These are phyloP conservation scores for Poeciliopsis infans DNA, from an alignment of 2,797 vertebrate species.

Conservation along the genomic window DNA sequence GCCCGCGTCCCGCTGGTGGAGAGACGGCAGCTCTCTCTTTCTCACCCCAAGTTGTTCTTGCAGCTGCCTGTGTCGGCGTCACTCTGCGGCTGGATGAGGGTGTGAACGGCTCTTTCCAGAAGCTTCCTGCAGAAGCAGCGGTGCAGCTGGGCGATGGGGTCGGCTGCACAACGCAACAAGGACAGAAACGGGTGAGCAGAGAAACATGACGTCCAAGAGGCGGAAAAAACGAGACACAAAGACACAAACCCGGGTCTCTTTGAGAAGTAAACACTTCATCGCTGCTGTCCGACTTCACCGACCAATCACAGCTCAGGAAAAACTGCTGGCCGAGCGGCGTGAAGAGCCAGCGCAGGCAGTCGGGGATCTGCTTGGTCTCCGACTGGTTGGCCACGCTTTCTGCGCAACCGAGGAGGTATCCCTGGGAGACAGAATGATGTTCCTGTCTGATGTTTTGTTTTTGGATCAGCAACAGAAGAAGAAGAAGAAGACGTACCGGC, in stretches of 20 bases:
- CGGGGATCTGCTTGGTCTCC: constrained; percentile 85
- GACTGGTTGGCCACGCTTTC: constrained; percentile 83
- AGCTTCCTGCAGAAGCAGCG: constrained; percentile 95
- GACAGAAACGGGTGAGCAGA: not conserved
- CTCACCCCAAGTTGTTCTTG: constrained; percentile 84
- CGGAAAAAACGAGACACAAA: not conserved
- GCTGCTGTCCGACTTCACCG: constrained; percentile 84
- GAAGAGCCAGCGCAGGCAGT: constrained; percentile 93
- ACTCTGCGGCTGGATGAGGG: constrained; percentile 90
- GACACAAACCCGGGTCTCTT: constrained; percentile 87
- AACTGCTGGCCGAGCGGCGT: constrained; percentile 94
- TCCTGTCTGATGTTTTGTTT: not conserved
- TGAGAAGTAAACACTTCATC: constrained; percentile 89
- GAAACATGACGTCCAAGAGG: not conserved
- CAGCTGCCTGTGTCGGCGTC: constrained; percentile 72
- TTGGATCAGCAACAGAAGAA: not conserved
- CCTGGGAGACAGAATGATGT: constrained; percentile 71
- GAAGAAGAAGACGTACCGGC: constrained; percentile 80
- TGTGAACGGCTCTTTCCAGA: constrained; percentile 90
- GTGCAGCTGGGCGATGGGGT: constrained; percentile 95
- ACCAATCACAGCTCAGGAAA: constrained; percentile 96
- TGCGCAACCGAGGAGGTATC: constrained; percentile 91
- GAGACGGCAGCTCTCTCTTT: accelerated
- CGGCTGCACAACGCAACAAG: constrained; percentile 73
- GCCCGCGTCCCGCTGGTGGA: not conserved